These are phyloP conservation scores for Eumeta japonica DNA, from an alignment of 1,140 invertebrate genomes.

Conservation along the genomic window DNA sequence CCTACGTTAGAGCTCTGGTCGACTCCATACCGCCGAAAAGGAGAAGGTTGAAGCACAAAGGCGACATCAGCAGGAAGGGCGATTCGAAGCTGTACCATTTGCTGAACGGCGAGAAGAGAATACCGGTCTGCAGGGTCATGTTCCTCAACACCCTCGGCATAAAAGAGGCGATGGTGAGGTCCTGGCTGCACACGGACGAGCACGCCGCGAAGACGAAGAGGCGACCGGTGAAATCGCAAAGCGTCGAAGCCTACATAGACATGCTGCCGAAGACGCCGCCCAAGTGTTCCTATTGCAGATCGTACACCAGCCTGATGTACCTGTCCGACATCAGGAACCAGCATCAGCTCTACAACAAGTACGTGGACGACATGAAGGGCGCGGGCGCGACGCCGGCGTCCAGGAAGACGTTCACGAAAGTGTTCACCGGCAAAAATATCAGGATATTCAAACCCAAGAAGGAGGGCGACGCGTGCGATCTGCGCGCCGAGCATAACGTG, in stretches of 20 bases:
- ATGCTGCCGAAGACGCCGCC: slow-evolving; percentile 15
- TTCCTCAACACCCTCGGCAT: slow-evolving; percentile 33
- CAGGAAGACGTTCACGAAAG: slow-evolving; percentile 27
- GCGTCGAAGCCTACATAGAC: slow-evolving; percentile 24
- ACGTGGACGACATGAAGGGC: slow-evolving; percentile 19
- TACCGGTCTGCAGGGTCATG: slow-evolving; percentile 22
- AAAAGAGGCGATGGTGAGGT: slow-evolving; percentile 30
- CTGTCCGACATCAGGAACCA: slow-evolving; percentile 23
- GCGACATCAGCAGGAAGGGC: slow-evolving; percentile 16
- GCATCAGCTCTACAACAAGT: slow-evolving; percentile 24
- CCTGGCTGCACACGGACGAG: slow-evolving; percentile 17
- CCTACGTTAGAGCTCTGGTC: slow-evolving; percentile 22
- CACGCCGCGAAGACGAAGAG: slow-evolving; percentile 14
- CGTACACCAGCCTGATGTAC: slow-evolving; percentile 12
- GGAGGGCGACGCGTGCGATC: slow-evolving; percentile 25
- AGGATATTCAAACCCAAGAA: slow-evolving; percentile 29
- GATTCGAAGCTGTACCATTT: slow-evolving; percentile 26
- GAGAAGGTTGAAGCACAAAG: slow-evolving; percentile 15
- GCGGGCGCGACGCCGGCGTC: slow-evolving; percentile 18
- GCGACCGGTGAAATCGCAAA: slow-evolving; percentile 19
- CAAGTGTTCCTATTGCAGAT: slow-evolving; percentile 24
- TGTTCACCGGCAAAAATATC: slow-evolving; percentile 19
- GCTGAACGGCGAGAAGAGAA: slow-evolving; percentile 13
- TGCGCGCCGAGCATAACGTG: slow-evolving; percentile 24
- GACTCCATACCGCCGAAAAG: slow-evolving; percentile 20